Conservation (phyloP, 2,113 vertebrate species). For the Cryptotis parvus region DNA sequence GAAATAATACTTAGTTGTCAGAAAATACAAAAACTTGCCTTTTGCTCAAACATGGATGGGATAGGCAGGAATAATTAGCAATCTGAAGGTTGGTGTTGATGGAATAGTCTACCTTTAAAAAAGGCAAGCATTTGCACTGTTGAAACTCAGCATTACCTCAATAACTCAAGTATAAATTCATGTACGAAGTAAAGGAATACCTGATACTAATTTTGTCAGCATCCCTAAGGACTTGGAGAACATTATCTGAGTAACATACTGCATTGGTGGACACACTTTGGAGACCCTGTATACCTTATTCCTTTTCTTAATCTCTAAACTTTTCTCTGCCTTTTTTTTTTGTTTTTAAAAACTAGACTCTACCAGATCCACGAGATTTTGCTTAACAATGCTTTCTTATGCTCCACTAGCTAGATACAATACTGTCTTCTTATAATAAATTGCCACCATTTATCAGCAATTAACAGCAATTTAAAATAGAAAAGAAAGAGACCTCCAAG, state of each 20-base stretch:
- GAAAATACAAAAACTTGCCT: too few species aligned
- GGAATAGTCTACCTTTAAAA: too few species aligned
- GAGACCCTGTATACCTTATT: background rate
- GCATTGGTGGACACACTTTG: background rate
- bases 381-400: conserved; percentile 38
- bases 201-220: background rate
- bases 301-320: background rate
- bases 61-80: too few species aligned
- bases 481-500: conserved; percentile 52
- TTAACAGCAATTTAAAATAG: conserved; percentile 61
- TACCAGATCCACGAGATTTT: conserved; percentile 27
- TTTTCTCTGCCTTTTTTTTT: background rate
- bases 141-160: too few species aligned
- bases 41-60: too few species aligned
- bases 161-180: too few species aligned
- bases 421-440: conserved; percentile 72
- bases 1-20: too few species aligned
- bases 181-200: background rate
- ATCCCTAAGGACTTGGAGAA: background rate
- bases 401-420: conserved; percentile 51
- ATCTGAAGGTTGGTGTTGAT: too few species aligned
- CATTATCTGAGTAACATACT: background rate
- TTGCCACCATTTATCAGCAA: conserved; percentile 75
- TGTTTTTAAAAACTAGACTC: background rate
- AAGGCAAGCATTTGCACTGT: too few species aligned